phyloP scores from a whole-genome alignment of 2,113 vertebrate species.

The Cyrtonyx montezumae region DNA sequence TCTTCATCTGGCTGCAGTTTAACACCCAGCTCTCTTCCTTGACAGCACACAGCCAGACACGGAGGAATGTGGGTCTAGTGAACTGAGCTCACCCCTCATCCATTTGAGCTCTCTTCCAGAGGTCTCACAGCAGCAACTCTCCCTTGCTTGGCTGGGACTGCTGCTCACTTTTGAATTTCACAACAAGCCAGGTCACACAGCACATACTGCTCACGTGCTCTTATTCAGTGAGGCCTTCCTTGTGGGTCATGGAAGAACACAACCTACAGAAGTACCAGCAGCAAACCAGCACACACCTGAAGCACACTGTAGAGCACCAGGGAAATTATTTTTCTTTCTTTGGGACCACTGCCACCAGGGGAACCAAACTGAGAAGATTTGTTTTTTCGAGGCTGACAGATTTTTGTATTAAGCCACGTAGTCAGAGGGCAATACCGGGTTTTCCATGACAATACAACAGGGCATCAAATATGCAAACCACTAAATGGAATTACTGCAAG shows the following conservation, averaged over 20 bases:
- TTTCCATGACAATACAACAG: background rate
- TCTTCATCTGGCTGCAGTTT: background rate
- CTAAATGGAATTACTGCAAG: accelerated
- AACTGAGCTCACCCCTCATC: background rate
- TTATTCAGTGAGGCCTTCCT: background rate
- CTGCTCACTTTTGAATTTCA: background rate
- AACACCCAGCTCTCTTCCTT: background rate
- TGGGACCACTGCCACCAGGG: background rate
- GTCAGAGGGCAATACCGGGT: too few species aligned
- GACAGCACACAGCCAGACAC: background rate
- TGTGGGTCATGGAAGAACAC: background rate
- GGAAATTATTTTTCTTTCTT: background rate
- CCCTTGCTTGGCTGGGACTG: background rate
- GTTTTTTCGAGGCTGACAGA: background rate
- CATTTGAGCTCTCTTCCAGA: background rate
- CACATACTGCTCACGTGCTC: background rate
- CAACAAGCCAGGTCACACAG: background rate
- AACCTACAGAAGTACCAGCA: background rate
- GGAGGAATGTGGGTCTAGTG: background rate
- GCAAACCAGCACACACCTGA: background rate
- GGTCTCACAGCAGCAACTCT: background rate
- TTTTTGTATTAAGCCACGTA: background rate
- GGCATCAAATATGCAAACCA: background rate
- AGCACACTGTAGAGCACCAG: background rate
- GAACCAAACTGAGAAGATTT: background rate